A percentile compares a stretch with the other conserved stretches of the same genome.
These are phyloP conservation scores for Rutpela maculata DNA, from an alignment of 2,888 invertebrate species.

Conservation along the genomic window DNA sequence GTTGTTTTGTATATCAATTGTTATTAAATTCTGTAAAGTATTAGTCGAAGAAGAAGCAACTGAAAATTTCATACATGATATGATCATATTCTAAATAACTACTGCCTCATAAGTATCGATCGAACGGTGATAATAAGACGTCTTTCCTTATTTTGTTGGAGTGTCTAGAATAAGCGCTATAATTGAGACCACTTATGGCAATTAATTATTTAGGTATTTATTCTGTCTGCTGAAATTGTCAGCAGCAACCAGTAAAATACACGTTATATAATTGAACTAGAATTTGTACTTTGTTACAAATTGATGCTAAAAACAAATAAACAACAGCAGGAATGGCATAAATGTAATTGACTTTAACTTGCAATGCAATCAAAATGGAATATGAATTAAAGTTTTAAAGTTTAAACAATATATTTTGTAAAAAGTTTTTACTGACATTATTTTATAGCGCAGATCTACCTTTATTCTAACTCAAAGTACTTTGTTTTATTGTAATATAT, in stretches of 20 bases:
- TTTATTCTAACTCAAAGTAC: too few relatives aligned
- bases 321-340: too few relatives aligned
- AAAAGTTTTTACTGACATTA: too few relatives aligned
- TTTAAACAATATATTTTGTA: too few relatives aligned
- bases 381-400: too few relatives aligned
- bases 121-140: constrained; percentile 3
- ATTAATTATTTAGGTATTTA: neutral
- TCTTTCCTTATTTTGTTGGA: neutral
- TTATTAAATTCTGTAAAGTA: constrained; percentile 17
- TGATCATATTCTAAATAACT: constrained; percentile 14
- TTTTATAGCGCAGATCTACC: too few relatives aligned
- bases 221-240: neutral
- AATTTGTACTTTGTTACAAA: neutral
- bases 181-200: neutral
- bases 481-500: too few relatives aligned
- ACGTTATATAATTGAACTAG: neutral
- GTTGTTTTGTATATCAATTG: constrained; percentile 30
- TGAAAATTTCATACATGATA: neutral
- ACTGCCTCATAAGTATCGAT: constrained; percentile 13
- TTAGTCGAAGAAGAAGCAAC: constrained; percentile 12
- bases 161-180: neutral
- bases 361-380: too few relatives aligned
- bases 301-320: too few relatives aligned
- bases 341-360: too few relatives aligned
- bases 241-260: neutral